phyloP scores from a whole-genome alignment of 2,113 vertebrate genomes.

The Cinclus cinclus region DNA sequence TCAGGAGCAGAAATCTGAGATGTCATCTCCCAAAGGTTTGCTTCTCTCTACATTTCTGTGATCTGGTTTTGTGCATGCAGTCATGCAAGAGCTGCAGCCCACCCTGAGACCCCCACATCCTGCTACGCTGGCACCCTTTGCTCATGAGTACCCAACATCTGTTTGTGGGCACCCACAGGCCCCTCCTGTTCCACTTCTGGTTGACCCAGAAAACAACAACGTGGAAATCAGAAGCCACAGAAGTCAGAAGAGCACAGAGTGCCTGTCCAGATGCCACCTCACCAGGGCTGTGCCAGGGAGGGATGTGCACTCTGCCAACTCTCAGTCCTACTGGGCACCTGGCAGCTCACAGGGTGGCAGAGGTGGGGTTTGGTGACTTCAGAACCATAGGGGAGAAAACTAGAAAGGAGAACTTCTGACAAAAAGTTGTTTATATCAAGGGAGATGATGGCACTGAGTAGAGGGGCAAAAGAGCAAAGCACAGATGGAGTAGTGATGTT shows the following conservation, averaged over 20 bases:
- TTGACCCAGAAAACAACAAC: background rate
- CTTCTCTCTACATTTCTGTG: background rate
- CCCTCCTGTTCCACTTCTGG: background rate
- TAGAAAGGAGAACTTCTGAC: background rate
- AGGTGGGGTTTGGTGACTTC: background rate
- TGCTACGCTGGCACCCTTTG: background rate
- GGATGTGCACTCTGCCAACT: background rate
- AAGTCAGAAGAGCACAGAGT: fast-evolving
- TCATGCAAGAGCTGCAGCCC: background rate
- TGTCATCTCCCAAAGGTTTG: background rate
- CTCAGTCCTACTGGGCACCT: fast-evolving
- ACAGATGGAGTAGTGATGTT: fast-evolving
- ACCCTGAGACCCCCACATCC: fast-evolving
- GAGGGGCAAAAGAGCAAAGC: background rate
- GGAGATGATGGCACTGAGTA: background rate
- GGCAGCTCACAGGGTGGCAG: fast-evolving
- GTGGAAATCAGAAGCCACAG: background rate
- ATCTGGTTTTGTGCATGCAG: background rate
- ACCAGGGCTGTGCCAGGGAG: background rate
- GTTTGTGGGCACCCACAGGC: background rate
- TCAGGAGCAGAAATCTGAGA: background rate
- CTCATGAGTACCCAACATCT: background rate
- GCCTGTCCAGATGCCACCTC: fast-evolving
- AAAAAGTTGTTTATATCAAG: background rate
- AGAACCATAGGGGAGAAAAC: background rate